A percentile compares a stretch with the other conserved stretches of the same genome.
phyloP scores from a whole-genome alignment of 2,113 vertebrate genomes.

The Peromyscus leucopus region DNA sequence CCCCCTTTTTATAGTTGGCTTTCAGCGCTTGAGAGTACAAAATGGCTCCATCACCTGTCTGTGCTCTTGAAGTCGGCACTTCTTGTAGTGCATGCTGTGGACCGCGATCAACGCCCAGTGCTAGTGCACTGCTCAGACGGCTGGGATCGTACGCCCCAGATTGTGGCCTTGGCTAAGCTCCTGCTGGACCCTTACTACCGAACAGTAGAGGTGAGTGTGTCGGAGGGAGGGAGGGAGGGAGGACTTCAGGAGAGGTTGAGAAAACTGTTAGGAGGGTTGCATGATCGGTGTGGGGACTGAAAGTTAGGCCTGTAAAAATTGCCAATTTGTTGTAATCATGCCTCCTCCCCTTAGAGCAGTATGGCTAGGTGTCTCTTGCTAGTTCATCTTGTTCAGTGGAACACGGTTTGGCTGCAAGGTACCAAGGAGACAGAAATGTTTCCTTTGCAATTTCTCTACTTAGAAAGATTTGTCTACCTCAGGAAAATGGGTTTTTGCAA shows the following conservation, averaged over 20 bases:
- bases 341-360: neutral
- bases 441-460: neutral
- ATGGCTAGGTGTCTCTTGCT: neutral
- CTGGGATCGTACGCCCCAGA: constrained; percentile 99
- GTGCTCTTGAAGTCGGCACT: constrained; percentile 95
- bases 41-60: constrained; percentile 98
- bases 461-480: constrained; percentile 28
- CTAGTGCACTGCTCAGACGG: constrained; percentile 98
- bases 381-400: neutral
- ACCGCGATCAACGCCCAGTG: constrained; percentile 95
- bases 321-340: constrained; percentile 4
- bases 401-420: constrained; percentile 24
- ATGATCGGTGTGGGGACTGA: neutral
- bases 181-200: constrained; percentile 98
- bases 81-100: constrained; percentile 95
- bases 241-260: neutral
- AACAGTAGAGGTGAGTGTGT: constrained; percentile 93
- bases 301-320: neutral
- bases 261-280: neutral
- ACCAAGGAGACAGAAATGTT: constrained; percentile 13
- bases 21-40: constrained; percentile 97
- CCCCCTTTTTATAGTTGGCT: constrained; percentile 92
- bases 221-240: fast-evolving
- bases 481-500: neutral
- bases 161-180: constrained; percentile 96